A percentile compares a stretch with the other conserved stretches of the same genome.
Evolutionary conservation across 2,113 vertebrate species (phyloP).

Genomic region (Hymenochirus boettgeri): DNA sequence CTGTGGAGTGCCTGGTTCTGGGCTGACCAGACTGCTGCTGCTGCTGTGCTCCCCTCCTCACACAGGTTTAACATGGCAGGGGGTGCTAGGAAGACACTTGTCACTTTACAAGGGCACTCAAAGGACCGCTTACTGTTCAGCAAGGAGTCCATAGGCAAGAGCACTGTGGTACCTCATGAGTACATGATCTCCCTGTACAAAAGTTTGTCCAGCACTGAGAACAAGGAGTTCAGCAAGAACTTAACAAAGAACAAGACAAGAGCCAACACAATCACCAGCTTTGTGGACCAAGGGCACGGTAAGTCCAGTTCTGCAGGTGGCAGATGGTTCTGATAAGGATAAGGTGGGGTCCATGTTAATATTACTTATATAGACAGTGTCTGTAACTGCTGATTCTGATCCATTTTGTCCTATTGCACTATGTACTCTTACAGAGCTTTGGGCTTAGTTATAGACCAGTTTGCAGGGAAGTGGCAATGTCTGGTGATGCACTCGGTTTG

Average conservation of each 20-base stretch:
- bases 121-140: conserved; percentile 14
- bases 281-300: conserved; percentile 66
- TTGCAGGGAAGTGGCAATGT: too few relatives aligned
- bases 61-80: neutral
- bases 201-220: conserved; percentile 56
- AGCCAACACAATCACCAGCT: conserved; percentile 76
- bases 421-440: too few relatives aligned
- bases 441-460: too few relatives aligned
- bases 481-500: too few relatives aligned
- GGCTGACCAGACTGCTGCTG: conserved; percentile 44
- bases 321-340: neutral
- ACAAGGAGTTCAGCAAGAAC: conserved; percentile 41
- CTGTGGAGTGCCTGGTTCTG: conserved; percentile 57
- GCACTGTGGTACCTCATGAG: conserved; percentile 67
- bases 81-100: conserved; percentile 21
- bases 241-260: conserved; percentile 45
- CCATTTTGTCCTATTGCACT: too few relatives aligned
- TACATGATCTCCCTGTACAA: conserved; percentile 80
- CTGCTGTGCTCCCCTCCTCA: conserved; percentile 20
- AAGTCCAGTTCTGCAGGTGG: conserved; percentile 13
- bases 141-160: conserved; percentile 48
- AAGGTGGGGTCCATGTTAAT: neutral
- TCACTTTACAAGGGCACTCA: conserved; percentile 10
- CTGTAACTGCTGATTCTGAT: neutral
- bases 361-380: neutral